Base-by-base conservation (phyloP, 2,888 invertebrate species). In the Oxycera nigricornis region DNA sequence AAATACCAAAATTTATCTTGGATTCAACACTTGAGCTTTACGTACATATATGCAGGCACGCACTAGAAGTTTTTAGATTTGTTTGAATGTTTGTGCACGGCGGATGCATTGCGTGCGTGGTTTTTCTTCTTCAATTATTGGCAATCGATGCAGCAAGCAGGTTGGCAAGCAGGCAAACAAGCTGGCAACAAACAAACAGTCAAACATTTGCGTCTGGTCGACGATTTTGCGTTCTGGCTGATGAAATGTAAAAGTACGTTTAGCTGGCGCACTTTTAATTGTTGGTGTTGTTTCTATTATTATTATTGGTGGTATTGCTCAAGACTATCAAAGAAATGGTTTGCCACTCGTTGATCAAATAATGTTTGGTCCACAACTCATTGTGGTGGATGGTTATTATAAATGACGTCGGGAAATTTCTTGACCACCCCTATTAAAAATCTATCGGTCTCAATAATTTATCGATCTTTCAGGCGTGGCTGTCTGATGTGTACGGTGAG, bases 351-450 rank as follows among this genome's bases (percentile, higher is more conserved):
- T 14, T 22, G 24, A 55, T 55, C 55, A 22, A 55, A n/a, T 59
- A 17, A 59, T 59, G 26, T 59, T 59, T 59, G 59, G 59, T 30
- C 59, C 59, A 28, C 30, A 28, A 59, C 28, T 4, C 59, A 30
- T 26, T 11, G 28, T 59, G 30, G 28, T 50, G 39, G 9, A 39
- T n/a, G 17, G 17, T 11, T 59, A 59, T 59, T 65, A 65, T 41
- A 41, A 65, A 65, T 65, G 65, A 65, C 65, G 65, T 41, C 28
- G 65, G n/a, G 65, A 20, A 65, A 26, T 20, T 55, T 59, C 41
- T 62, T 39, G 65, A 41, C 41, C 41, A 59, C 28, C 26, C 24
- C 9, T 26, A 24, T 41, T 39, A 24, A 39, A 17, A 24, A 9
- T 24, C 14, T 65, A 41, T 20, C 65, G 41, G 28, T 39, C 65